Evolutionary conservation across 1,140 invertebrate species (phyloP), one percentile per base, ranked within the genome.

Genomic region (Caenorhabditis elegans): DNA sequence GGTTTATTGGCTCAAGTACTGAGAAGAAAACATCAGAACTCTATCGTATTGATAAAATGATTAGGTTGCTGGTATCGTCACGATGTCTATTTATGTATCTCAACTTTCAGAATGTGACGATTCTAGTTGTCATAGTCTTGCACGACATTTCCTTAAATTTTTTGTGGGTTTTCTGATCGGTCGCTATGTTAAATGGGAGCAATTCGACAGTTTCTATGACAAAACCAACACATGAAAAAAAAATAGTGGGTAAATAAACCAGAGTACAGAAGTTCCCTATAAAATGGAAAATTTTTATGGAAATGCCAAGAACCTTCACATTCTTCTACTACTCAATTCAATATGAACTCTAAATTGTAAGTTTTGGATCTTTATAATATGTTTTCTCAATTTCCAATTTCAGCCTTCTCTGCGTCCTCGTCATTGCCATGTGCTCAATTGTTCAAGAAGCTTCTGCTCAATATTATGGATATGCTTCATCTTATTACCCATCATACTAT

Each of bases 171-270:
- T 70, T 43, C 15, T 5, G 19, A 31, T 70, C 34, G 4, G 22
- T 8, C 17, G 34, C 17, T n/a, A 34, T 39, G n/a, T 2, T 6
- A n/a, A 22, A n/a, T 17, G 34, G 34, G 60, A 39, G 60, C 60
- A 70, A n/a, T 70, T 70, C 39, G 60, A 43, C 60, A 70, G 60
- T 70, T 70, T 60, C 28, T 34, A 70, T 34, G 34, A 28, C 60
- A 70, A 70, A 70, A 70, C 34, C 60, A 70, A 70, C 19, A 70
- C n/a, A 13, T 39, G 60, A 70, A 39, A 24, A 60, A 60, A 39
- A 22, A 43, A 43, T 8, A 15, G 39, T 15, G 39, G 6, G 15
- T 15, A 15, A 43, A 15, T 43, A 43, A 43, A 43, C n/a, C n/a
- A n/a, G n/a, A n/a, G n/a, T n/a, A n/a, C n/a, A n/a, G n/a, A n/a